Evolutionary conservation across 2,888 invertebrate genomes (phyloP), one percentile per base, ranked within the genome.

Genomic region (Dasysyrphus albostriatus): DNA sequence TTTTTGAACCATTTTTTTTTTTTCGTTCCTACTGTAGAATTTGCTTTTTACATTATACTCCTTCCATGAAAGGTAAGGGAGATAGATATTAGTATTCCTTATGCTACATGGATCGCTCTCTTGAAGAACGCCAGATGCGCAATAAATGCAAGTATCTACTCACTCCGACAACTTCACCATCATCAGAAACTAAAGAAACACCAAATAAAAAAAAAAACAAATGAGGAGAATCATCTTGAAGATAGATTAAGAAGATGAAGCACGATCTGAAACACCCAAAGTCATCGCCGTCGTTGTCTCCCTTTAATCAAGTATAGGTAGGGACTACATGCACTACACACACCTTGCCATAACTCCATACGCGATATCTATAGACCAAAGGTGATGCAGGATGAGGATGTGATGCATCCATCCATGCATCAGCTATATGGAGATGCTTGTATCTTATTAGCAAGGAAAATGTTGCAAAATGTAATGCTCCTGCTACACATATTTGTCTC

Each of bases 231-330:
- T 49, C 65, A 44, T 54, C 54, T 72, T 56, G 74, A 74, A 67
- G 67, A 59, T 56, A 83, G 83, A 83, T 83, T 79, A 83, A 83
- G 83, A 79, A 79, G 83, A 83, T 83, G 83, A 83, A 65, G 74
- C 83, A 83, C 79, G 83, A 83, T 79, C 65, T 58, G 39, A 63
- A 61, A 59, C 61, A 61, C 61, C 61, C 69, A 79, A 72, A 78
- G 78, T 58, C 75, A 3, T 61, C 59, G 37, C 39, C 10, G 58
- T 39, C 59, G 7, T 61, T 8, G 65, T 59, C 77, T 83, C 54
- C 49, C 63, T 78, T 83, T 79, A 83, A 83, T 79, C 83, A 69
- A 61, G 76, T 69, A 39, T 12, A n/a, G 2, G 6, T 10, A 37
- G 56, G 24, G 24, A 37, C 59, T 10, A 39, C 37, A 59, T n/a